Evolutionary conservation across 2,113 vertebrate species (phyloP), one percentile per base, ranked within the genome.

Genomic region (Ammodramus savannarum): DNA sequence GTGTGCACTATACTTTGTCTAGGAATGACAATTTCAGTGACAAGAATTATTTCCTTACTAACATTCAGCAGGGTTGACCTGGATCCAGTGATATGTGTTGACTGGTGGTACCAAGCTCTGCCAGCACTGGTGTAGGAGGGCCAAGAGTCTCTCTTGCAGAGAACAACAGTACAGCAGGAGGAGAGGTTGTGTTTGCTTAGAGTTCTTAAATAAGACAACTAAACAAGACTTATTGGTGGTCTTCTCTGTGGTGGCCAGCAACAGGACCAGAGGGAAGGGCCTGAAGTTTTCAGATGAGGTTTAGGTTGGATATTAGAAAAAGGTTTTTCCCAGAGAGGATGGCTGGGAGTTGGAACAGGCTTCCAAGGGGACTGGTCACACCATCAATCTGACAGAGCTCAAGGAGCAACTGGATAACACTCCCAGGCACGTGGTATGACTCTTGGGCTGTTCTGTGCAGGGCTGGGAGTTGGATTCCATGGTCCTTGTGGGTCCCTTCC

Each of bases 81-180:
- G 59, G 59, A 7, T 27, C 8, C 34, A 27, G 49, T 6, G 55
- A 31, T 44, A 29, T 11, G 22, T 32, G 43, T 51, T 69, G 61
- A 22, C 10, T 43, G 72, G 21, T 29, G 34, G 49, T 6, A n/a
- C 25, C 1, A 11, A 55, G 14, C 32, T 65, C 75, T 54, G 54
- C 41, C 31, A 43, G 15, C 20, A 9, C 17, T 38, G 23, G 29
- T 16, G 8, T 4, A 1, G 0, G 26, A 3, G 2, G 2, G 1
- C 1, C 27, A 19, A 31, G 57, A 41, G 29, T 61, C 46, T 52
- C n/a, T n/a, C 25, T 27, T 16, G 61, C 16, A 67, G 48, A 67
- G 41, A 39, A 21, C 21, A 32, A 11, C 17, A 8, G 49, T 39
- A 10, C 8, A 4, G 71, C 39, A 29, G 34, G 2, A 39, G 38